Conservation (phyloP, 2,888 invertebrate species). For the Eretmocerus hayati region DNA sequence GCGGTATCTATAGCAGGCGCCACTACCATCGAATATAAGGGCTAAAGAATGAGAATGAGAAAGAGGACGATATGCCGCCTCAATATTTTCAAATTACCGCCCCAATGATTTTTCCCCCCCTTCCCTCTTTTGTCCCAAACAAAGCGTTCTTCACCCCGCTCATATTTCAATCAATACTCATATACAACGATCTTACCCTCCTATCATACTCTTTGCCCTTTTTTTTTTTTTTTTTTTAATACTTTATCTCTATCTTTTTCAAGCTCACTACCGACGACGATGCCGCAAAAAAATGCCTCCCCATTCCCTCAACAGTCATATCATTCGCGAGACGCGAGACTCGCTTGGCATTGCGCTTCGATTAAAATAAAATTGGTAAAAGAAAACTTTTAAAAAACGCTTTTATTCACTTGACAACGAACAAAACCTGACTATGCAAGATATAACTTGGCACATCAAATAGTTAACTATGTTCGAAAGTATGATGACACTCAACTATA, state of each 20-base stretch:
- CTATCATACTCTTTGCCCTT: background rate
- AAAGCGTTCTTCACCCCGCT: conserved; percentile 40
- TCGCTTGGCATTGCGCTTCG: conserved; percentile 35
- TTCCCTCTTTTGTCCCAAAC: conserved; percentile 31
- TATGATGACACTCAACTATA: no score
- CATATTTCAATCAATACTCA: conserved; percentile 44
- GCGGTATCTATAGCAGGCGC: no score
- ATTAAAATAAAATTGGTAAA: conserved; percentile 46
- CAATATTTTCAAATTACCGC: conserved; percentile 44
- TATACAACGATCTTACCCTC: conserved; percentile 11
- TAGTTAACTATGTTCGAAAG: no score
- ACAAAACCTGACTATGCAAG: no score
- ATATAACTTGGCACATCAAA: no score
- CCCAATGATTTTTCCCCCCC: conserved; percentile 39
- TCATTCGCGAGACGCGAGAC: conserved; percentile 28
- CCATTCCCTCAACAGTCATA: conserved; percentile 26
- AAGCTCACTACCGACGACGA: conserved; percentile 10
- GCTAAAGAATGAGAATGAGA: conserved; percentile 1
- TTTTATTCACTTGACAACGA: no score
- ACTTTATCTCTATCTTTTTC: no score
- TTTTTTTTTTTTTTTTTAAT: conserved; percentile 8
- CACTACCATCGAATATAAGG: no score
- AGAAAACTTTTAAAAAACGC: no score
- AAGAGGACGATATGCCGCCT: conserved; percentile 20
- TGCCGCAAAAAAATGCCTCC: conserved; percentile 25